These are phyloP conservation scores for Enteromius anoplus DNA, from an alignment of 2,797 vertebrate genomes.

Conservation along the genomic window DNA sequence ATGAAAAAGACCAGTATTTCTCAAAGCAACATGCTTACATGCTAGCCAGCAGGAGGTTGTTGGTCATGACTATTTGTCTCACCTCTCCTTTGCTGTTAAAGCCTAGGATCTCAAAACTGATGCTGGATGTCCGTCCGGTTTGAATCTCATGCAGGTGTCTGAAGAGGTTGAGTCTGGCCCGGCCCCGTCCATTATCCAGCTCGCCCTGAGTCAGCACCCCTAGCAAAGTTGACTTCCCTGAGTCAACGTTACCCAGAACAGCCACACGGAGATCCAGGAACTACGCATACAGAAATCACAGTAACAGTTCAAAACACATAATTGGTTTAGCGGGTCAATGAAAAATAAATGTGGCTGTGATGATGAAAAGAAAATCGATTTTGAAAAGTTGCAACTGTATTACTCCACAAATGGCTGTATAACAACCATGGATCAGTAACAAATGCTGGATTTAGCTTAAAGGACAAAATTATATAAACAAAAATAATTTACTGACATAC, in stretches of 20 bases:
- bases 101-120: conserved; percentile 97
- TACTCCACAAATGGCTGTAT: neutral
- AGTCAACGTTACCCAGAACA: conserved; percentile 96
- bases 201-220: conserved; percentile 96
- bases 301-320: neutral
- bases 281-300: conserved; percentile 67
- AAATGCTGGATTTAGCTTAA: neutral
- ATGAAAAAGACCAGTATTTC: neutral
- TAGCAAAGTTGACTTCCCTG: conserved; percentile 92
- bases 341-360: neutral
- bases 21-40: neutral
- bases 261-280: conserved; percentile 95
- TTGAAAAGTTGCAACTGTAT: neutral
- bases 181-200: conserved; percentile 92
- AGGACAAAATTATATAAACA: neutral
- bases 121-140: conserved; percentile 93
- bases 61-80: conserved; percentile 50
- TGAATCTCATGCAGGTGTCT: conserved; percentile 97
- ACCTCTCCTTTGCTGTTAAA: conserved; percentile 99
- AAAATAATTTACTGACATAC: neutral
- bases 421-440: neutral
- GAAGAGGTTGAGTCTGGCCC: conserved; percentile 95
- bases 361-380: neutral
- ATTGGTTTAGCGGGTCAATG: neutral
- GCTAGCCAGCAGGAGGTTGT: neutral